A percentile compares a stretch with the other conserved stretches of the same genome.
Conservation (phyloP, 2,797 vertebrate species). For the Buceros bicornis region DNA sequence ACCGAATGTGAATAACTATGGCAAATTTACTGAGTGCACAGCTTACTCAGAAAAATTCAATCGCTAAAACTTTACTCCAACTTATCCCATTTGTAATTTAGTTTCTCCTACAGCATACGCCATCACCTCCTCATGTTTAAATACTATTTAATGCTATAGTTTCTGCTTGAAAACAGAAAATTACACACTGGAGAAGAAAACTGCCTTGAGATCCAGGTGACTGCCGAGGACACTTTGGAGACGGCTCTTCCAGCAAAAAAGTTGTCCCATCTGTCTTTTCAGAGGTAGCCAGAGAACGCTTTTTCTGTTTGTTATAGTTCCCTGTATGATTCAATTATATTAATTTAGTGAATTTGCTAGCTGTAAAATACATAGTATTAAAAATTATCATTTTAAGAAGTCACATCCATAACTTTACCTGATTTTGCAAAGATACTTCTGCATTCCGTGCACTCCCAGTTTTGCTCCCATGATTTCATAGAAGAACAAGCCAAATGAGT, state of each 20-base stretch:
- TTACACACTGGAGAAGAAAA: slow-evolving; percentile 78
- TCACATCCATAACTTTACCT: slow-evolving; percentile 71
- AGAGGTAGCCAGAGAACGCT: slow-evolving; percentile 64
- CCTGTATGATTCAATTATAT: slow-evolving; percentile 69
- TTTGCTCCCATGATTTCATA: slow-evolving; percentile 79
- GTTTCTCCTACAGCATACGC: background rate
- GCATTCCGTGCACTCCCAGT: slow-evolving; percentile 93
- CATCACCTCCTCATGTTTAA: background rate
- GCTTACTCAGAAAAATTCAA: background rate
- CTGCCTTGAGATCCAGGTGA: slow-evolving; percentile 69
- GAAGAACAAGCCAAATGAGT: slow-evolving; percentile 92
- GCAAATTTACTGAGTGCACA: background rate
- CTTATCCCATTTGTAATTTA: background rate
- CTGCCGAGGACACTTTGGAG: slow-evolving; percentile 78
- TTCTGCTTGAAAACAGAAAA: slow-evolving; percentile 25
- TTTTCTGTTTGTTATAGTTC: slow-evolving; percentile 68
- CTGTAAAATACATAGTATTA: background rate
- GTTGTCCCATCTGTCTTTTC: slow-evolving; percentile 64
- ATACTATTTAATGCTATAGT: background rate
- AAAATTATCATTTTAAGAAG: background rate
- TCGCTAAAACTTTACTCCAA: background rate
- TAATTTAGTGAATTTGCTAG: background rate
- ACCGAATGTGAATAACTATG: background rate
- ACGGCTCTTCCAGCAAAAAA: slow-evolving; percentile 79
- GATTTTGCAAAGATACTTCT: slow-evolving; percentile 82